A percentile compares a stretch with the other conserved stretches of the same genome.
These are phyloP conservation scores for Pecten maximus DNA, from an alignment of 2,888 invertebrate genomes.

Conservation along the genomic window DNA sequence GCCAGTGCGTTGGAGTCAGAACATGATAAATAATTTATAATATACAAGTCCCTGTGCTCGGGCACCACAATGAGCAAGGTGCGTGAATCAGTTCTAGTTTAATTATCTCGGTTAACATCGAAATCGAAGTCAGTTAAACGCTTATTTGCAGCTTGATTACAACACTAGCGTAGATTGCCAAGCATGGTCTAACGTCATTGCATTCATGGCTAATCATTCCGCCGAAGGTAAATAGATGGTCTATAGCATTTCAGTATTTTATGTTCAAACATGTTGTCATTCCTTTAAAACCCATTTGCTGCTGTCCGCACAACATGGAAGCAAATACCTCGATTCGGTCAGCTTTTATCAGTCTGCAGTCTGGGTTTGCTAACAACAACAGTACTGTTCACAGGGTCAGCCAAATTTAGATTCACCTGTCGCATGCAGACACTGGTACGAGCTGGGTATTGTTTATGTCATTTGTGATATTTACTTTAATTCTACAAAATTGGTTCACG, in stretches of 20 bases:
- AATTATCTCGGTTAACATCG: background rate
- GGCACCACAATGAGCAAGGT: no score
- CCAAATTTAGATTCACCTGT: background rate
- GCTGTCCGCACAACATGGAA: background rate
- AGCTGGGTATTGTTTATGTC: background rate
- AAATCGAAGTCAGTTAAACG: background rate
- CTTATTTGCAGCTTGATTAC: background rate
- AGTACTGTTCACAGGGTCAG: no score
- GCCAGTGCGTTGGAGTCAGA: no score
- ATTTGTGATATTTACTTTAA: background rate
- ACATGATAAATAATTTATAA: no score
- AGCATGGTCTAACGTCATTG: background rate
- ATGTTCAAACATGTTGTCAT: background rate
- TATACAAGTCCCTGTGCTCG: no score
- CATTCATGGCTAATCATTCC: background rate
- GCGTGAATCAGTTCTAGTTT: background rate
- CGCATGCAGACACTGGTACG: no score
- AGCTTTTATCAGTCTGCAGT: background rate
- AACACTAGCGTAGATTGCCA: background rate
- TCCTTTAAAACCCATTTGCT: background rate
- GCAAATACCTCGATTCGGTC: background rate
- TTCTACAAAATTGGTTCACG: background rate
- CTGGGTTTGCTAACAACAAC: no score
- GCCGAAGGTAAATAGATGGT: no score
- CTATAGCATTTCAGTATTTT: background rate